Conservation (phyloP, 2,888 invertebrate genomes). For the Eurytoma californica region DNA sequence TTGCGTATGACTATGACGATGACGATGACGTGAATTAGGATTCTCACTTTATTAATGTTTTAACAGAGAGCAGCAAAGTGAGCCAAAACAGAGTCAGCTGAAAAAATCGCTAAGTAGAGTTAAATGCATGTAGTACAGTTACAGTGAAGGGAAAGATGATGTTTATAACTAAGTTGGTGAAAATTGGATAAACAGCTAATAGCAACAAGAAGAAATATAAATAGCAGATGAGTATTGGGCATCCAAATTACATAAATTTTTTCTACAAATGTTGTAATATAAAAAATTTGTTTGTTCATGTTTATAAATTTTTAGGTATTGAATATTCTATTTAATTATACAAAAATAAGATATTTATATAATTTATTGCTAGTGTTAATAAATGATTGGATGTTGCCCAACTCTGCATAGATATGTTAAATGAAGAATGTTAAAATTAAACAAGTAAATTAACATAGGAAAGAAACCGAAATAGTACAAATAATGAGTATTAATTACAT, state of each 20-base stretch:
- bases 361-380: background rate
- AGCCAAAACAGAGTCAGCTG: slow-evolving; percentile 43
- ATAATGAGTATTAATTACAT: slow-evolving; percentile 74
- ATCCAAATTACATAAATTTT: slow-evolving; percentile 18
- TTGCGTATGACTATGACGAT: slow-evolving; percentile 22
- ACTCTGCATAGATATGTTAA: slow-evolving; percentile 54
- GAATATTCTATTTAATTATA: background rate
- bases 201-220: slow-evolving; percentile 42
- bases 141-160: slow-evolving; percentile 32
- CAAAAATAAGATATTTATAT: background rate
- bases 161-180: slow-evolving; percentile 40
- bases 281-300: slow-evolving; percentile 4
- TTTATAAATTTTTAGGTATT: background rate
- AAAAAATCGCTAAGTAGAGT: slow-evolving; percentile 43
- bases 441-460: slow-evolving; percentile 53
- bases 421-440: slow-evolving; percentile 52
- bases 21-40: slow-evolving; percentile 39
- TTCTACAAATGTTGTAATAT: background rate
- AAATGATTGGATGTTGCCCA: slow-evolving; percentile 46
- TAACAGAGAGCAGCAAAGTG: slow-evolving; percentile 40
- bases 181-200: slow-evolving; percentile 47
- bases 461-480: slow-evolving; percentile 70
- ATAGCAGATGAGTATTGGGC: slow-evolving; percentile 42
- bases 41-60: slow-evolving; percentile 48
- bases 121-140: slow-evolving; percentile 45